Percentiles rank a stretch among this genome's conserved stretches.
Evolutionary conservation across 2,113 vertebrate genomes (phyloP).

Genomic region (Grallaria varia): DNA sequence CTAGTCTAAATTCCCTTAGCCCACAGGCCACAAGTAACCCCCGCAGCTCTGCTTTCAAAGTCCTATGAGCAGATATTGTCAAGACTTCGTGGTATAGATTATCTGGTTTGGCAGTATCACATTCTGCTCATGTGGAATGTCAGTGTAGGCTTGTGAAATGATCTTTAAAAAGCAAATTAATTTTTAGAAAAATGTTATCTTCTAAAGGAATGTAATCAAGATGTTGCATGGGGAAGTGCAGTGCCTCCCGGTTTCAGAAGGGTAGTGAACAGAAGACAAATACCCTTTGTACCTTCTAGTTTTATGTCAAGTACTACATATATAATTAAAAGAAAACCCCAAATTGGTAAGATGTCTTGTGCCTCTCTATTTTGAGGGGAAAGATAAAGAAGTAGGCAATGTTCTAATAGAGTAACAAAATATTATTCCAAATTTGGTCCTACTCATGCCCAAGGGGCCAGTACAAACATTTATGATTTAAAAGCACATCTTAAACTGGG

Average conservation of each 20-base stretch:
- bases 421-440: background rate
- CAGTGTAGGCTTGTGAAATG: conserved; percentile 41
- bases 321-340: background rate
- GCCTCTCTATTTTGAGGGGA: background rate
- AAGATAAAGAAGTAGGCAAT: background rate
- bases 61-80: background rate
- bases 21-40: conserved; percentile 12
- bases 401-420: background rate
- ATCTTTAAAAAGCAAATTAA: conserved; percentile 56
- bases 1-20: conserved; percentile 1
- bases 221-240: background rate
- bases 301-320: background rate
- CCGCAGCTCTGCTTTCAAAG: background rate
- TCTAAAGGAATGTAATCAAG: background rate
- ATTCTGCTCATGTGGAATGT: background rate
- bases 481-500: background rate
- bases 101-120: conserved; percentile 12
- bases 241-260: background rate
- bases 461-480: background rate
- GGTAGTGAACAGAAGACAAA: background rate
- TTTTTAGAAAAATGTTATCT: conserved; percentile 40
- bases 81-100: background rate
- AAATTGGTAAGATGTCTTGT: background rate
- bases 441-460: background rate
- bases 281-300: background rate